Evolutionary conservation across 2,113 vertebrate species (phyloP), one percentile per base, ranked within the genome.

Genomic region (Pholis gunnellus): DNA sequence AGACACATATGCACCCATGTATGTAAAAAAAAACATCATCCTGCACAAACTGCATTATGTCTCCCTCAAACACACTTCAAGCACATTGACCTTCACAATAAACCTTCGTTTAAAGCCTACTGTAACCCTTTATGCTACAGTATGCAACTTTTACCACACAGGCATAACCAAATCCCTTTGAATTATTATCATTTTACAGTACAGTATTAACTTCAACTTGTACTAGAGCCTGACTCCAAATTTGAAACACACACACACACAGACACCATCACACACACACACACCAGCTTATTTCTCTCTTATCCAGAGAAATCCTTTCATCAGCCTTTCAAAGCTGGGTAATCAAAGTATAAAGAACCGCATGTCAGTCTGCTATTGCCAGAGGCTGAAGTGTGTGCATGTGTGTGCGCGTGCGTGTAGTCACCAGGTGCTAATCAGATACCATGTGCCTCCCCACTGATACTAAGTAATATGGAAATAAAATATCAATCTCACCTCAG

Each of bases 401-500:
- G 50, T 27, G 50, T 67, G 65, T 64, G 68, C 44, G 84, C 40
- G 72, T 61, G 71, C 75, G 46, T 60, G 78, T 36, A 40, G 54
- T 52, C 65, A 75, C 70, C 82, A 88, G 76, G 83, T 82, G 64
- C 70, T 91, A 89, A 94, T 90, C 83, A 6, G 50, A 90, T 82
- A 81, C 60, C 3, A 42, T 77, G 78, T 40, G 74, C 25, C 59
- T 74, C 50, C 72, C 57, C 36, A 25, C 79, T 70, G 57, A 67
- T 73, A 73, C 84, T 67, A 69, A 88, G 77, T 77, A 57, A 82
- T 71, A 82, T 29, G 20, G 50, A 36, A 72, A 60, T 68, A 72
- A 5, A 48, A 81, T 50, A 83, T 81, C 20, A 78, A 89, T 88
- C 95, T 96, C 97, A 99, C 98, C 98, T 98, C 74, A 99, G 92